Base-by-base conservation (phyloP, 2,797 vertebrate species). In the Sebastolobus alascanus region DNA sequence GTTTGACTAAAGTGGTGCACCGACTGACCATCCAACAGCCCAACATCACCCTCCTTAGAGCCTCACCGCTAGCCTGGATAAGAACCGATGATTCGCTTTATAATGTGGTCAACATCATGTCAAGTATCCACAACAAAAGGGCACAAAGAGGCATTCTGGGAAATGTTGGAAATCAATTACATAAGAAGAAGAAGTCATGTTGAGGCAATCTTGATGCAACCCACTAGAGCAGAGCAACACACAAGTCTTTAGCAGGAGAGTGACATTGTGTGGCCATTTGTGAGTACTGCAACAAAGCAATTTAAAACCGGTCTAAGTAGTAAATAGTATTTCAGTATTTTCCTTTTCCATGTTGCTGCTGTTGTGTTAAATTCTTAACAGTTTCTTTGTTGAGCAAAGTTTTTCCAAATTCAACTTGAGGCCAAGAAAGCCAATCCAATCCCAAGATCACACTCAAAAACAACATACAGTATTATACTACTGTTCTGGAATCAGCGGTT, bases 1-100 rank as follows among this genome's bases (percentile, higher is more conserved):
- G 18, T 61, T n/a, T 11, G 31, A 61, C 31, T 18, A 59, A 35
- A 35, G 31, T 29, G 13, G 13, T 8, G 27, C 0, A 29, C 50
- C 0, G 14, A 58, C 40, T 0, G 40, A 0, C 14, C 14, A 2
- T 31, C 56, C 3, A 59, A 58, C 54, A 13, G 22, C 22, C 2
- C 5, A 0, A 37, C 33, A 37, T 37, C 20, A 33, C 0, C 25
- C 55, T 58, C 55, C 25, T n/a, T 0, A 63, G 0, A 63, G 20
- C 20, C 0, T 16, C 40, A 43, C 40, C 2, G 0, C 40, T 22
- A 12, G 5, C n/a, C 2, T n/a, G 31, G 18, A 20, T 9, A 61
- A 12, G 33, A 61, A 35, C 9, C 14, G 18, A 50, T 50, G 18
- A 50, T 18, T 18, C 20, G 8, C 7, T 18, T 18, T 50, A 16